Evolutionary conservation across 37 sponge, comb jelly and placozoan species (phyloP), one percentile per base, ranked within the genome.

Genomic region (Aphrocallistes beatrix): DNA sequence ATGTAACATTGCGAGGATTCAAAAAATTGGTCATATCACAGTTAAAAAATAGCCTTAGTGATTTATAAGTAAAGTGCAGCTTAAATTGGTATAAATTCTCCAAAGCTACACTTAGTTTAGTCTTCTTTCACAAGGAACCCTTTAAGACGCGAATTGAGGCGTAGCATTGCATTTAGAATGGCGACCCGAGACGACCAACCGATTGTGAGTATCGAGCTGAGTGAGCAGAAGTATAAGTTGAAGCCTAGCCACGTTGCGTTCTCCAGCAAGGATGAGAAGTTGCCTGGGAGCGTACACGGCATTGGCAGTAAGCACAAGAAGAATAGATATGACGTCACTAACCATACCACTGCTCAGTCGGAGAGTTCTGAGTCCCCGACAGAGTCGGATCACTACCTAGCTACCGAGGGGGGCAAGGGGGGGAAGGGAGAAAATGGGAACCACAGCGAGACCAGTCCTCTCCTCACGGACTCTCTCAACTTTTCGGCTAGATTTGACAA

Each of bases 381-480:
- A 6, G 75, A 60, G 34, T 60, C 75, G 34, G 75, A 60, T 28
- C 75, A 60, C 34, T 60, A 25, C 75, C 8, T 6, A 25, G n/a
- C 28, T 13, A 32, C 10, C n/a, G 75, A 60, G 28, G 32, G 10
- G 28, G n/a, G 6, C 32, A 60, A 13, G n/a, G 21, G 25, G 6
- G 34, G 34, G 28, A 60, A 28, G 75, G 34, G 34, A 3, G 75
- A 60, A 30, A 60, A 13, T 30, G 8, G 25, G 6, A 60, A 13
- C n/a, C 75, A 28, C 75, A 60, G 75, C 34, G 75, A 60, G 75
- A 60, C 10, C 28, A 60, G 75, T 13, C 75, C 75, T 60, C 75
- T 60, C 17, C 45, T 42, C 45, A 8, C 75, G 3, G 75, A 60
- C 17, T 60, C 75, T 60, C 25, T 32, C 3, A 60, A 60, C 34